A percentile compares a stretch with the other conserved stretches of the same genome.
Conservation (phyloP, 2,888 invertebrate species). For the Drosophila sordidapex region DNA sequence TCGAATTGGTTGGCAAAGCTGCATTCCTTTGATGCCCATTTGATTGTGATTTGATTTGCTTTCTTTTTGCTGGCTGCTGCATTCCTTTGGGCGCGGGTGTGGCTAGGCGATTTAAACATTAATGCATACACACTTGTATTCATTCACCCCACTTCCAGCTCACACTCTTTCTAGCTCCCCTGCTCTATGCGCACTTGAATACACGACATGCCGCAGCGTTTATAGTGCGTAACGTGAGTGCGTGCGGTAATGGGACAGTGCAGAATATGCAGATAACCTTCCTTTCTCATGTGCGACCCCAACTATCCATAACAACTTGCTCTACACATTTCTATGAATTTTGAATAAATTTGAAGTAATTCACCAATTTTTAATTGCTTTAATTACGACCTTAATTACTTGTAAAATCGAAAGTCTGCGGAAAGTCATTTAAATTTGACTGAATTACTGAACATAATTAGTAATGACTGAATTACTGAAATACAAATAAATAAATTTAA, state of each 20-base stretch:
- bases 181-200: conserved; percentile 21
- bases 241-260: conserved; percentile 31
- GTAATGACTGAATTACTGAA: neutral
- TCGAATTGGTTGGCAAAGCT: conserved; percentile 28
- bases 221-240: conserved; percentile 72
- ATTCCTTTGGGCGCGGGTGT: conserved; percentile 38
- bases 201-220: conserved; percentile 70
- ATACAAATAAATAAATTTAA: neutral
- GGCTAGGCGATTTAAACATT: neutral
- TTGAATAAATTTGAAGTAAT: neutral
- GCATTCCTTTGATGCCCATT: conserved; percentile 73
- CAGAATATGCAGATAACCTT: conserved; percentile 25
- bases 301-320: neutral
- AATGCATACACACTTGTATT: conserved; percentile 1
- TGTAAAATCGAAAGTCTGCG: neutral
- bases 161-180: neutral
- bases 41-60: conserved; percentile 64
- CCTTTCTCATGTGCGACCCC: neutral
- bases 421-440: neutral
- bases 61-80: conserved; percentile 28
- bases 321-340: neutral
- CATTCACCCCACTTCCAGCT: neutral
- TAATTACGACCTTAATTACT: neutral
- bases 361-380: neutral
- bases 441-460: neutral